phyloP scores from a whole-genome alignment of 1,140 invertebrate genomes.

The Danaus plexippus region DNA sequence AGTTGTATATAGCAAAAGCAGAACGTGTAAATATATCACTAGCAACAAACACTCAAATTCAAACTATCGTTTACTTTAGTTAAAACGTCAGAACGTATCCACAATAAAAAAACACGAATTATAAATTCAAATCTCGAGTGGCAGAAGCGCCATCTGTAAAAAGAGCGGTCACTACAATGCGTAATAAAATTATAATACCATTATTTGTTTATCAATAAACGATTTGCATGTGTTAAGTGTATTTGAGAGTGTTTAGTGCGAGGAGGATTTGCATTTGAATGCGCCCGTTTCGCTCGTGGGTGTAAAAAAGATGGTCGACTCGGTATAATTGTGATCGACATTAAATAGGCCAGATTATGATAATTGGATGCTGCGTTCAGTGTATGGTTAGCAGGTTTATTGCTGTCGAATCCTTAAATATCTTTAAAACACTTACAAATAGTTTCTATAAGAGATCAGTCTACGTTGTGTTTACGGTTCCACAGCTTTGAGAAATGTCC shows the following conservation, averaged over 20 bases:
- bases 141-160: slow-evolving; percentile 38
- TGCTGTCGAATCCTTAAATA: too few species aligned
- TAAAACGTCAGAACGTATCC: too few species aligned
- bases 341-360: slow-evolving; percentile 18
- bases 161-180: slow-evolving; percentile 53
- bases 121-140: slow-evolving; percentile 51
- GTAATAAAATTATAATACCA: slow-evolving; percentile 62
- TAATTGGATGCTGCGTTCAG: too few species aligned
- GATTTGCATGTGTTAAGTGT: slow-evolving; percentile 66
- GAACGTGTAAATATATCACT: too few species aligned
- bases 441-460: too few species aligned
- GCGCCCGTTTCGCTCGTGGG: slow-evolving; percentile 36
- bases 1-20: too few species aligned
- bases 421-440: too few species aligned
- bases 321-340: slow-evolving; percentile 30
- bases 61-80: too few species aligned
- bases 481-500: too few species aligned
- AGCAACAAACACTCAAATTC: too few species aligned
- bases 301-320: slow-evolving; percentile 30
- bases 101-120: slow-evolving; percentile 38
- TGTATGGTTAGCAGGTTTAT: too few species aligned
- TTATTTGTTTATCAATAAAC: slow-evolving; percentile 67
- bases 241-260: slow-evolving; percentile 32
- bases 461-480: too few species aligned
- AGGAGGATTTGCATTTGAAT: slow-evolving; percentile 52